Conservation (phyloP, 2,797 vertebrate genomes). For the Microtus agrestis region DNA sequence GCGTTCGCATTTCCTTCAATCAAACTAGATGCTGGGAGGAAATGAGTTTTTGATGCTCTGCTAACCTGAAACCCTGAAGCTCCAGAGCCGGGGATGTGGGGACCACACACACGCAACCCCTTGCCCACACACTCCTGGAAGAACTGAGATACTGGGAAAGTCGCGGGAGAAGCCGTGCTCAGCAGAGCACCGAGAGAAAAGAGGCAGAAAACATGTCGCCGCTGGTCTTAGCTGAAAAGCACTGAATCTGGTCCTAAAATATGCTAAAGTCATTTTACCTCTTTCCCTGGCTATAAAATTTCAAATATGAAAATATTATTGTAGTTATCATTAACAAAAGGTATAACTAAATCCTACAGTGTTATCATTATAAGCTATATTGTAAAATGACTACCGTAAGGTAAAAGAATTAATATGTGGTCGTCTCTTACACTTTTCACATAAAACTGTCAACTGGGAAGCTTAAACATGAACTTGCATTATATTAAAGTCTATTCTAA, state of each 20-base stretch:
- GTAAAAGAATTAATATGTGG: neutral
- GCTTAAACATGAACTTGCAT: neutral
- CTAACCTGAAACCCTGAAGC: slow-evolving; percentile 55
- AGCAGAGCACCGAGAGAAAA: neutral
- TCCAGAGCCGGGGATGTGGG: neutral
- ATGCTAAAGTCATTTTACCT: neutral
- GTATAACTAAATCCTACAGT: neutral
- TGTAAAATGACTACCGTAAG: neutral
- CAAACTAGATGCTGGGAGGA: slow-evolving; percentile 61
- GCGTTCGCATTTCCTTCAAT: slow-evolving; percentile 57
- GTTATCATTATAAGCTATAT: neutral
- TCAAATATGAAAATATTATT: slow-evolving; percentile 23
- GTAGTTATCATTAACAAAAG: neutral
- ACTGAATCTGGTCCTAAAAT: slow-evolving; percentile 1
- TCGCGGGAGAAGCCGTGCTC: neutral
- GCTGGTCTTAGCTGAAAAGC: neutral
- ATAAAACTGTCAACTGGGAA: slow-evolving; percentile 1
- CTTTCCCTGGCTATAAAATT: slow-evolving; percentile 12
- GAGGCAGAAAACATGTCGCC: neutral
- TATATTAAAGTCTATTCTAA: neutral
- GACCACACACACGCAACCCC: neutral
- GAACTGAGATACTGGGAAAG: neutral
- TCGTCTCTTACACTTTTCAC: neutral
- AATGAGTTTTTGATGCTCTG: slow-evolving; percentile 58
- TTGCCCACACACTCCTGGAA: neutral